These are phyloP conservation scores for Theocolax elegans DNA, from an alignment of 1,140 invertebrate genomes.

Conservation along the genomic window DNA sequence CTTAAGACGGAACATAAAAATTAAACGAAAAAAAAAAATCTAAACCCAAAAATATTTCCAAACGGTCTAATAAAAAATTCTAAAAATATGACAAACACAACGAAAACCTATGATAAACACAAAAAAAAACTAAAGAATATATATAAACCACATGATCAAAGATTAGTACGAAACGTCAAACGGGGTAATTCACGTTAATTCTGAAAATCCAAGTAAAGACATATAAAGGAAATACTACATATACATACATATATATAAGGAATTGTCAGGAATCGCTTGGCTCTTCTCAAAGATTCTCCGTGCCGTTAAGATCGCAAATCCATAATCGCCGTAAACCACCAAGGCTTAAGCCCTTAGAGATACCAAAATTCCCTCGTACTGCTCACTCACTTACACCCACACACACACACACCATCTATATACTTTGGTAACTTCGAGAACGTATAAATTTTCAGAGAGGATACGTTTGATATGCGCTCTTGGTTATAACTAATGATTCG, in stretches of 20 bases:
- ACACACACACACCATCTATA: too few relatives aligned
- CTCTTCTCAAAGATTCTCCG: background rate
- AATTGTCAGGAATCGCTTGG: background rate
- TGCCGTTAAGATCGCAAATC: conserved; percentile 35
- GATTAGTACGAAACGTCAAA: conserved; percentile 25
- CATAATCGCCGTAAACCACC: conserved; percentile 31
- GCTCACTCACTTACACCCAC: background rate
- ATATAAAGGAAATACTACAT: background rate
- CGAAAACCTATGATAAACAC: too few relatives aligned
- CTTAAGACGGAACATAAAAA: too few relatives aligned
- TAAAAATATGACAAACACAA: too few relatives aligned
- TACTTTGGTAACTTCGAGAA: background rate
- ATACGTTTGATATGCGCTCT: conserved; percentile 1
- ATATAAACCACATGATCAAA: too few relatives aligned
- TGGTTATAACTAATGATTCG: background rate
- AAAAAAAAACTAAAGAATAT: too few relatives aligned
- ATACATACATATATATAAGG: too few relatives aligned
- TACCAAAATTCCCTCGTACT: conserved; percentile 1
- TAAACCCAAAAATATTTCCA: too few relatives aligned
- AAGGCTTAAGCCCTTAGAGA: conserved; percentile 5
- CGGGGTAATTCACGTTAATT: conserved; percentile 21
- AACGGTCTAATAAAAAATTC: too few relatives aligned
- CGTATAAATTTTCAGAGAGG: background rate
- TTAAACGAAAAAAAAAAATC: too few relatives aligned
- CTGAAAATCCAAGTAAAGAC: too few relatives aligned